Conservation (phyloP, 2,797 vertebrate species). For the Paramormyrops hopkinsi region DNA sequence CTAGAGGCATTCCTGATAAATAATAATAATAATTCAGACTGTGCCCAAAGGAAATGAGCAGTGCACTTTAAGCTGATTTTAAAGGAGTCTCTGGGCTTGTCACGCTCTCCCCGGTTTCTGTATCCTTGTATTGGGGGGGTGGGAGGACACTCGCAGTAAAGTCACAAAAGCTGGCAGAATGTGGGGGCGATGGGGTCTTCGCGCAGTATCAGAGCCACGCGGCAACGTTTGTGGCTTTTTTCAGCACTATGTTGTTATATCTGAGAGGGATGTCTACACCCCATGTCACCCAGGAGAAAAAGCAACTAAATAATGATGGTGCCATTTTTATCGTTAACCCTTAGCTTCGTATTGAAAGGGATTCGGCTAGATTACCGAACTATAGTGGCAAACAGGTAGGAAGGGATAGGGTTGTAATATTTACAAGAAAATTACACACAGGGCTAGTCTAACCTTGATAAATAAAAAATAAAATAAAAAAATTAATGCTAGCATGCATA, state of each 20-base stretch:
- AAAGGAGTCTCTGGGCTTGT: neutral
- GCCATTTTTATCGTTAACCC: neutral
- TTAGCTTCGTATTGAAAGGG: neutral
- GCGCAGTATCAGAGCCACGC: neutral
- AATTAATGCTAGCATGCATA: neutral
- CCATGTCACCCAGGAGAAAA: neutral
- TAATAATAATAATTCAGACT: conserved; percentile 16
- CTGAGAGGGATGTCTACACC: neutral
- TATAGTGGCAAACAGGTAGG: neutral
- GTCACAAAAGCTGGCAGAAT: neutral
- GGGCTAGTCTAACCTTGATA: neutral
- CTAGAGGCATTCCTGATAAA: conserved; percentile 3
- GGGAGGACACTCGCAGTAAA: neutral
- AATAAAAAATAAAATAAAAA: neutral
- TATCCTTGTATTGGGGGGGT: neutral
- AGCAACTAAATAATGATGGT: neutral
- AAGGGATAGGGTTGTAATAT: neutral
- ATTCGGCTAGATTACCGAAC: neutral
- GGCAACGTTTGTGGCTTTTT: neutral
- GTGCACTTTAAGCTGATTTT: neutral
- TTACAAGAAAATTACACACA: neutral
- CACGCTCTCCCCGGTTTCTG: neutral
- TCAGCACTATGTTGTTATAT: neutral
- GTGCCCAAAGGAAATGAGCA: conserved; percentile 4
- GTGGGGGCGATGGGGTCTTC: neutral